Evolutionary conservation across 2,888 invertebrate genomes (phyloP), one percentile per base, ranked within the genome.

Genomic region (Euzetes globulus): DNA sequence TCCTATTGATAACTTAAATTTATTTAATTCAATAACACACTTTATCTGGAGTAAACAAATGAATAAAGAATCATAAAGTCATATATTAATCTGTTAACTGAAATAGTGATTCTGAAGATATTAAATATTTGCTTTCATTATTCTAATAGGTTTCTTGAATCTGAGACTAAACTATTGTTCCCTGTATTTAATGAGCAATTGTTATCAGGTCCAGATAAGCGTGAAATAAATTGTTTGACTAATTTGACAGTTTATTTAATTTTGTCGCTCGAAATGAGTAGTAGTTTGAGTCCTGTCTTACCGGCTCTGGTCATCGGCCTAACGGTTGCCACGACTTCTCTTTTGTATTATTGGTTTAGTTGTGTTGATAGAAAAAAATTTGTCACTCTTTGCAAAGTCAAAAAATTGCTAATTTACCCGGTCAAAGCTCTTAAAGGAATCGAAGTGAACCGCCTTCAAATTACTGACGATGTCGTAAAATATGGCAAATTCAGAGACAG

Each of bases 351-450:
- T 52, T 52, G 52, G 52, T 52, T 52, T 19, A 47, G 13, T 47
- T 11, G 13, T 5, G 5, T n/a, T n/a, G 19, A 52, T 19, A 52
- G 52, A 19, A 37, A 37, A 37, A 33, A 65, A 13, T 65, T 65
- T 11, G 65, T 65, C 17, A 71, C 13, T 47, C 47, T 71, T 27
- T 29, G 19, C 27, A 71, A 71, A 47, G 71, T 71, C 3, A 52
- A 47, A 7, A 45, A 71, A 71, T 29, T 71, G 22, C 17, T 71
- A 5, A 71, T 71, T 29, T 71, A 71, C 47, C 71, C 71, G 1
- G 47, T 71, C n/a, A 71, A 71, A 71, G 47, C 47, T 47, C 27
- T 71, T 27, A 47, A 47, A 27, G 71, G 71, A 15, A 27, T 71
- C n/a, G 71, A 71, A 47, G 71, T 71, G 33, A 22, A 45, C n/a